These are phyloP conservation scores for Latrodectus elegans DNA, from an alignment of 2,888 invertebrate genomes.

Conservation along the genomic window DNA sequence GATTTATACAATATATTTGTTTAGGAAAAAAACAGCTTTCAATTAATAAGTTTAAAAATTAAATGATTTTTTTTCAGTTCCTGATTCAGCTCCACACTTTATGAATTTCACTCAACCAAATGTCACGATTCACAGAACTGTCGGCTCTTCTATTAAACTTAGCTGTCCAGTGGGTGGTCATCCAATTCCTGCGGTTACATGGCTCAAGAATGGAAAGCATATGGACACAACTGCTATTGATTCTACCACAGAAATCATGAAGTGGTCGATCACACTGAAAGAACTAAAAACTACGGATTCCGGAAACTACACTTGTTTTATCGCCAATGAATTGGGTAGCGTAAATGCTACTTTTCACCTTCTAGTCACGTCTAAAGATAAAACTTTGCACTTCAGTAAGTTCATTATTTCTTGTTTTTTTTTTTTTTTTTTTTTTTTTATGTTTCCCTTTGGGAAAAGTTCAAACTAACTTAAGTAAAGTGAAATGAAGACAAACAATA, in stretches of 20 bases:
- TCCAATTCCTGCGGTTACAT: conserved; percentile 42
- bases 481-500: no score
- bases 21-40: no score
- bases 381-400: conserved; percentile 17
- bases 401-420: neutral
- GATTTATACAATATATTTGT: no score
- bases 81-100: conserved; percentile 49
- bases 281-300: conserved; percentile 81
- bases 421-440: no score
- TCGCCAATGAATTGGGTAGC: conserved; percentile 82
- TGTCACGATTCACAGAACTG: conserved; percentile 27
- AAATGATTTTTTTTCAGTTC: conserved; percentile 31
- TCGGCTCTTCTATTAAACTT: conserved; percentile 37
- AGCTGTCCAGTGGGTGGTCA: conserved; percentile 54
- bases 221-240: conserved; percentile 36
- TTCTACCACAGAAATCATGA: conserved; percentile 28
- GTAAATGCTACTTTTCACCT: conserved; percentile 81
- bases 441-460: neutral
- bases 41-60: neutral
- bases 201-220: conserved; percentile 56
- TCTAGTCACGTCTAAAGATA: conserved; percentile 78
- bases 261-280: conserved; percentile 75
- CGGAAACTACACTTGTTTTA: conserved; percentile 83
- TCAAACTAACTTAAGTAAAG: no score
- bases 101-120: conserved; percentile 45